Base-by-base conservation (phyloP, 1,140 invertebrate species). In the Eubasilissa regina region DNA sequence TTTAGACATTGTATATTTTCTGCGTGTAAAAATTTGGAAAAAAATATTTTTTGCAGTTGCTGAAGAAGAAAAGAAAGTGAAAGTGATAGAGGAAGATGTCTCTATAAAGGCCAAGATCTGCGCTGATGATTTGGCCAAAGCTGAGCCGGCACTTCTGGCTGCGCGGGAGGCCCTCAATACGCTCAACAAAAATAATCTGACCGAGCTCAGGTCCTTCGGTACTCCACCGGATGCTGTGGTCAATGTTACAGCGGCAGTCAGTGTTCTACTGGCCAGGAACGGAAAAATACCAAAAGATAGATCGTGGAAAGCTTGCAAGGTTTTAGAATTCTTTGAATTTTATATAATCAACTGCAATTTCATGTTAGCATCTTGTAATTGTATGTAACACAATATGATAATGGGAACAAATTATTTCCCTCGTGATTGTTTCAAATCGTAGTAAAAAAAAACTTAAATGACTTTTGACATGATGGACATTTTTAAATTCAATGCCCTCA, bases 151-250 rank as follows among this genome's bases (percentile, higher is more conserved):
- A 0, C 89, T 99, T 10, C 85, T 93, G 8, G 96, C 96, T 25
- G 97, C 97, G 0, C 93, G 95, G 85, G 96, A 95, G 84, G 97
- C 97, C 51, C 89, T 99, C 48, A 95, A 98, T 85, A 98, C 97
- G 0, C 87, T 98, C 0, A 98, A 98, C 86, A 98, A 98, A 89
- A 94, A 93, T 80, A 98, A 98, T 88, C 88, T 98, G 60, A 98
- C 97, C 0, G 97, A 99, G 87, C 87, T 99, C 84, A 98, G 98
- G 86, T 97, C 97, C 4, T 98, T 99, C 87, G 96, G 95, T 4
- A 91, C 93, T 4, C 94, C 94, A 11, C 94, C 94, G 1, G 91
- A 92, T 35, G 95, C 95, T 79, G 97, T 98, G 0, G 92, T 95
- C 0, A 95, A 93, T 84, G 97, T 98, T 0, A 93, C 92, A 8